Percentiles rank a stretch among this genome's conserved stretches.
phyloP scores from a whole-genome alignment of 2,888 invertebrate genomes.

The Pantelozetes paolii region DNA sequence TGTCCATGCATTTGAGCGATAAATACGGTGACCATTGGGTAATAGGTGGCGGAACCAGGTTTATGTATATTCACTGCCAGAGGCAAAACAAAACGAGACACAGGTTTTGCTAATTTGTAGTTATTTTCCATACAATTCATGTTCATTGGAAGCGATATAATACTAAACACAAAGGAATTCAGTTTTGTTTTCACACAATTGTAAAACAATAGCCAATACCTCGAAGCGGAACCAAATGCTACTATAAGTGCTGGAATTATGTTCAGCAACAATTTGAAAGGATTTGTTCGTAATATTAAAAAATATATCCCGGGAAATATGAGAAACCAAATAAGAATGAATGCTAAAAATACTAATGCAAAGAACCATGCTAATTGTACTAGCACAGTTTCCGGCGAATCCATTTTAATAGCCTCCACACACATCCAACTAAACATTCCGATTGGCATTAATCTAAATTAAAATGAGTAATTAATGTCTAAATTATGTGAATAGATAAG shows the following conservation, averaged over 20 bases:
- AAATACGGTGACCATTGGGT: conserved; percentile 36
- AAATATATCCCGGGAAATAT: conserved; percentile 23
- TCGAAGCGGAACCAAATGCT: conserved; percentile 35
- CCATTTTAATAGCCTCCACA: conserved; percentile 34
- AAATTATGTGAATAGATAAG: neutral
- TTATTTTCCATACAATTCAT: conserved; percentile 40
- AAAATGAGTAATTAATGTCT: neutral
- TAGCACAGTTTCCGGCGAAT: neutral
- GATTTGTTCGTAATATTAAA: conserved; percentile 12
- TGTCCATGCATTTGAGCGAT: conserved; percentile 37
- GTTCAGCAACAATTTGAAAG: conserved; percentile 5
- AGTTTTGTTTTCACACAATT: neutral
- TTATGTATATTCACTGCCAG: conserved; percentile 40
- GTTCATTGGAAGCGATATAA: conserved; percentile 36
- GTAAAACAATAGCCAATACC: neutral
- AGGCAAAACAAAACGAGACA: conserved; percentile 33
- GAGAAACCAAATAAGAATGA: neutral
- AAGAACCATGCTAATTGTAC: conserved; percentile 29
- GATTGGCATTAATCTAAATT: conserved; percentile 32
- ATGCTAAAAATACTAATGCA: neutral
- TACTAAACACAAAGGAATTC: neutral
- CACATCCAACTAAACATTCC: conserved; percentile 42
- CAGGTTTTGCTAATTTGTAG: conserved; percentile 10
- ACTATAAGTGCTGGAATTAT: conserved; percentile 34
- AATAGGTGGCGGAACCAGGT: conserved; percentile 36